Base-by-base conservation (phyloP, 2,888 invertebrate species). In the Zygaena filipendulae region DNA sequence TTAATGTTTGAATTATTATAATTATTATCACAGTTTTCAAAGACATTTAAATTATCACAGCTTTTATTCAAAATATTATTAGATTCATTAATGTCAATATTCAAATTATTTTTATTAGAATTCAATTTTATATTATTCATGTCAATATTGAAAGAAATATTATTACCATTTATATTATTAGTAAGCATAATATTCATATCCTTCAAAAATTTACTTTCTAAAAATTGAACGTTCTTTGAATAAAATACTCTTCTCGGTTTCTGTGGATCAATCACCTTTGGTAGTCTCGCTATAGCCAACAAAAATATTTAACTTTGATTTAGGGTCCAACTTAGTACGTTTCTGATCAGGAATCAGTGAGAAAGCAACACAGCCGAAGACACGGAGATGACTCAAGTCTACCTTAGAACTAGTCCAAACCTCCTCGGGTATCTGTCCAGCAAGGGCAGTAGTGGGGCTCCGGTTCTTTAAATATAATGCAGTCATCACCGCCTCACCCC, bases 361-460 rank as follows among this genome's bases (percentile, higher is more conserved):
- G 13, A 18, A 32, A 4, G 27, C 33, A 8, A 22, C 11, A 23
- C 36, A 31, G 11, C 33, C 36, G 27, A 33, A 36, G 1, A 33
- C 24, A n/a, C 29, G n/a, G n/a, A n/a, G n/a, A n/a, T n/a, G n/a
- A n/a, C n/a, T n/a, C n/a, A n/a, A n/a, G n/a, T n/a, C n/a, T n/a
- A 32, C 12, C 8, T 14, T 13, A n/a, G 29, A 30, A 3, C 25
- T 14, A 27, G 31, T 16, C 37, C 37, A 37, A 16, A 29, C 25
- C 26, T 29, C 14, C 27, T 38, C 39, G 26, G 36, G 25, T 10
- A 30, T 21, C 9, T 19, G 7, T 10, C 31, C 34, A 31, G 33
- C 23, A 25, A 36, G 32, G 21, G 37, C 32, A 4, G 16, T 23
- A 6, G 22, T 35, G 10, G 29, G 29, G 3, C 19, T 21, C 11